These are phyloP conservation scores for Hipposideros larvatus DNA, from an alignment of 2,797 vertebrate species.

Conservation along the genomic window DNA sequence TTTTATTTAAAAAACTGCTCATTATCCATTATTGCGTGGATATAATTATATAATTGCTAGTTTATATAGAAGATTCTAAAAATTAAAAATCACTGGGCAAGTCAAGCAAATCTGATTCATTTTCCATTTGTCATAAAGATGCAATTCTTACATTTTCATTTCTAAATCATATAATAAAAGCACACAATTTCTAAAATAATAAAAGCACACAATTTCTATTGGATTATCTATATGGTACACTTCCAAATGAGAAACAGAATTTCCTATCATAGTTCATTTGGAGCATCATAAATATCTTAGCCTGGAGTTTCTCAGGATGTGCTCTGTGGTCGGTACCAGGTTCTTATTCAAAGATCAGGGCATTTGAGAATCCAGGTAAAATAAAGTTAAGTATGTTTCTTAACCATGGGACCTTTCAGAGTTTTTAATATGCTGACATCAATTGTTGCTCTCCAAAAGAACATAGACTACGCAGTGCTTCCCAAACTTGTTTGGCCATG, in stretches of 20 bases:
- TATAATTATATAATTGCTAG: conserved; percentile 69
- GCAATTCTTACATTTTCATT: conserved; percentile 54
- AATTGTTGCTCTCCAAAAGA: neutral
- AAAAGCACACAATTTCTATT: neutral
- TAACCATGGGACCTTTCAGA: neutral
- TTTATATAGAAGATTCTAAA: conserved; percentile 66
- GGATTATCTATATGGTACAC: neutral
- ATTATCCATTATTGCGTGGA: conserved; percentile 63
- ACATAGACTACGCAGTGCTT: neutral
- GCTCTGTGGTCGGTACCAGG: neutral
- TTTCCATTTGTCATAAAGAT: conserved; percentile 69
- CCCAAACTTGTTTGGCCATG: neutral
- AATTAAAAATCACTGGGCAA: conserved; percentile 71
- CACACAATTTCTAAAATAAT: conserved; percentile 23
- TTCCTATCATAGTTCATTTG: neutral
- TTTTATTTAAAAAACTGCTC: conserved; percentile 62
- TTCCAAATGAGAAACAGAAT: conserved; percentile 48
- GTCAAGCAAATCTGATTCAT: conserved; percentile 48
- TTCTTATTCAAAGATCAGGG: conserved; percentile 8
- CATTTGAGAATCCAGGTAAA: neutral
- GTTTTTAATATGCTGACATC: neutral
- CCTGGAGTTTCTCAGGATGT: neutral
- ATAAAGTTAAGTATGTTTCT: neutral
- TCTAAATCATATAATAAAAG: conserved; percentile 52
- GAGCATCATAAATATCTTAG: neutral